A percentile compares a stretch with the other conserved stretches of the same genome.
These are phyloP conservation scores for Ictidomys tridecemlineatus DNA, from an alignment of 2,113 vertebrate genomes.

Conservation along the genomic window DNA sequence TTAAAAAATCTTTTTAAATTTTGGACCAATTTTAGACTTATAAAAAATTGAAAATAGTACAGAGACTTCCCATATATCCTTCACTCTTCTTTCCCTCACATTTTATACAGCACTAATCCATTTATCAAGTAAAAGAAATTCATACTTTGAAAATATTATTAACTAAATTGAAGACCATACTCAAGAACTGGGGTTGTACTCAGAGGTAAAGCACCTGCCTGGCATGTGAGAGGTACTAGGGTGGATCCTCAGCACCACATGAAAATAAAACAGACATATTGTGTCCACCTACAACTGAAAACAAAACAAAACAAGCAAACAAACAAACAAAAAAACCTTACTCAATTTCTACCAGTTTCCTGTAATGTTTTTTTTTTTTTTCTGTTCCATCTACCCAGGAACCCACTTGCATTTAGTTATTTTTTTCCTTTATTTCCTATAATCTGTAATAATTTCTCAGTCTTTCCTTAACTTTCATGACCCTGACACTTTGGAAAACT, in stretches of 20 bases:
- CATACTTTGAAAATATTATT: neutral
- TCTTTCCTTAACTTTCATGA: neutral
- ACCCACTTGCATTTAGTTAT: neutral
- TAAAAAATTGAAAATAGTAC: neutral
- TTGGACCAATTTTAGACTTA: neutral
- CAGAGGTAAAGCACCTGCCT: too few species aligned
- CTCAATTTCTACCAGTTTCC: neutral
- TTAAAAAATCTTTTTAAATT: neutral
- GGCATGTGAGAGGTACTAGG: too few species aligned
- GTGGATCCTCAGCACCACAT: too few species aligned
- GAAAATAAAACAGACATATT: too few species aligned
- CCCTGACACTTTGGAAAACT: neutral
- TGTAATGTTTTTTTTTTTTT: neutral
- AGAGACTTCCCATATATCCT: neutral
- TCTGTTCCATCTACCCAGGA: neutral
- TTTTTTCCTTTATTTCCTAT: neutral
- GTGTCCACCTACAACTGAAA: too few species aligned
- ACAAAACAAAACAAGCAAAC: too few species aligned
- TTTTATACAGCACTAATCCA: neutral
- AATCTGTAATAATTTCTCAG: neutral
- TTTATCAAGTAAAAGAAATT: conserved; percentile 20
- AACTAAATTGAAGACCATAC: neutral
- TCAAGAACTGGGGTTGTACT: neutral
- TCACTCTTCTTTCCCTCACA: neutral
- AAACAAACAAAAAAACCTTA: neutral